Percentiles rank a stretch among this genome's conserved stretches.
phyloP scores from a whole-genome alignment of 1,140 invertebrate genomes.

The Tachypleus tridentatus region DNA sequence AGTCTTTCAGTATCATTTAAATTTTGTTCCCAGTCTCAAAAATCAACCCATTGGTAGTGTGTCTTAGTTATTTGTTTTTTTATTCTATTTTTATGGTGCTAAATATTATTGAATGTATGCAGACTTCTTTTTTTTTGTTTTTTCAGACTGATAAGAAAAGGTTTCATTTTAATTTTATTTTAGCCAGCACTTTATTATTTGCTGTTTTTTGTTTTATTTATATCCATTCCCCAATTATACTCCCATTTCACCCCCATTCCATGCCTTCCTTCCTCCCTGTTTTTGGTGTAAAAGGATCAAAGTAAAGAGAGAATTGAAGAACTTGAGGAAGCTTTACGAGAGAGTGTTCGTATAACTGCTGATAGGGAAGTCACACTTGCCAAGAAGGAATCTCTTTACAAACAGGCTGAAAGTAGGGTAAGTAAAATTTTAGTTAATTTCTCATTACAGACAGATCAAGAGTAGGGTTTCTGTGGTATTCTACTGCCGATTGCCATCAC shows the following conservation, averaged over 20 bases:
- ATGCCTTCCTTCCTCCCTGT: no score
- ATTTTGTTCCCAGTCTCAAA: no score
- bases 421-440: background rate
- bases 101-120: background rate
- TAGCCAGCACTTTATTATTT: no score
- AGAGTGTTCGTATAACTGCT: constrained; percentile 43
- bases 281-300: no score
- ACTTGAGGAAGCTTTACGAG: constrained; percentile 58
- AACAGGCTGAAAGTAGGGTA: constrained; percentile 41
- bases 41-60: no score
- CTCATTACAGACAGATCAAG: background rate
- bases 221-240: no score
- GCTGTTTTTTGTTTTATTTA: no score
- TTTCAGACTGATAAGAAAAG: background rate
- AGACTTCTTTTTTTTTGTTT: background rate
- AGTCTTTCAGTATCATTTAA: no score
- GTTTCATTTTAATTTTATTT: background rate
- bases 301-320: constrained; percentile 51
- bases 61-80: no score
- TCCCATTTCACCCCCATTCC: no score
- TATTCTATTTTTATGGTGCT: no score
- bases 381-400: constrained; percentile 45
- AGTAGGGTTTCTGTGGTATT: no score
- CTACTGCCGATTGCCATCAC: background rate
- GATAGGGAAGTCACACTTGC: constrained; percentile 41